Evolutionary conservation across 2,888 invertebrate genomes (phyloP), one percentile per base, ranked within the genome.

Genomic region (Tiliacea citrago): DNA sequence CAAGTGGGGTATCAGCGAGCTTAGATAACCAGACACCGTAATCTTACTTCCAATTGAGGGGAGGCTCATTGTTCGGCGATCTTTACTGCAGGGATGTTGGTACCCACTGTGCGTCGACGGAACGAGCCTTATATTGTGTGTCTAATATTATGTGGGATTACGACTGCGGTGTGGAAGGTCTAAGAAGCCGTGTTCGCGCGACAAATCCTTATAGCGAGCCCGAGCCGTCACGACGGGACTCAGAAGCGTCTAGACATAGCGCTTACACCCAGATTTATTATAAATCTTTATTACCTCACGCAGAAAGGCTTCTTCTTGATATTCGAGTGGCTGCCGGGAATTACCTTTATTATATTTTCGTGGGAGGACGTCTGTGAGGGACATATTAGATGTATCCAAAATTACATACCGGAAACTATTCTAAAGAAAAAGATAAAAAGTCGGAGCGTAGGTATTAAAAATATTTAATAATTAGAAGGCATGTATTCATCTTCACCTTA

Each of bases 211-310:
- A 84, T 78, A 85, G 82, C 81, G 82, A 79, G 81, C 2, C 83
- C 83, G 82, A 78, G 81, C 82, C 86, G 74, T 80, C 82, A 75
- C 73, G 81, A 69, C 82, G 82, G 81, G 80, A 82, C 85, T 88
- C 84, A 84, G 84, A 82, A 82, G 18, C 84, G 93, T 93, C 93
- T 93, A 93, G 93, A 92, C 93, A 85, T 73, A 82, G 82, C 61
- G 82, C 82, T 82, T 83, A 87, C 77, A 68, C 49, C 73, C 79
- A 69, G 86, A 79, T 87, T 87, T 82, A 77, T 77, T 77, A 75
- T 86, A 81, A 79, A 82, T 75, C 80, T 75, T 83, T 86, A 87
- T 85, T 84, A 75, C 75, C 45, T 68, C 74, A 79, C 60, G 35
- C 70, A 73, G 66, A 55, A 75, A 62, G 77, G 71, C 45, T 73